phyloP scores from a whole-genome alignment of 2,888 invertebrate species.

The Hirtodrosophila alboralis region DNA sequence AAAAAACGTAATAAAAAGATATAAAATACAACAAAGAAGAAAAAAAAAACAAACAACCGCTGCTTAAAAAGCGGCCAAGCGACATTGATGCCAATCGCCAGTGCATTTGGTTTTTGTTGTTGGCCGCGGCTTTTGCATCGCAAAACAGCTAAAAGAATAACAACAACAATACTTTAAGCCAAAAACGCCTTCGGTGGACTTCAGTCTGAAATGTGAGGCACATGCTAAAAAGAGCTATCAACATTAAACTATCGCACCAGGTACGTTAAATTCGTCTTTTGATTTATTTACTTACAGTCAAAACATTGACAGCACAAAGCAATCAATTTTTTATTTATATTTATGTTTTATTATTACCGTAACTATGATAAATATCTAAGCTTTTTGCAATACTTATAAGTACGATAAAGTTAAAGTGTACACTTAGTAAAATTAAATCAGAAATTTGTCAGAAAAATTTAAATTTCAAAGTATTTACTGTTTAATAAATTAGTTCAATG shows the following conservation, averaged over 20 bases:
- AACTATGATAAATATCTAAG: conserved; percentile 33
- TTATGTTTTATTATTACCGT: conserved; percentile 15
- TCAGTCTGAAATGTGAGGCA: conserved; percentile 45
- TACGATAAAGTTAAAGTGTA: conserved; percentile 12
- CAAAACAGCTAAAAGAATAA: conserved; percentile 29
- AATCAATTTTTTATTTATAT: conserved; percentile 33
- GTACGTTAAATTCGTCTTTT: conserved; percentile 73
- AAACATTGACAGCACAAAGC: conserved; percentile 34
- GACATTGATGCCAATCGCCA: conserved; percentile 77
- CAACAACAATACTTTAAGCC: conserved; percentile 29
- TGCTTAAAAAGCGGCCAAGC: conserved; percentile 72
- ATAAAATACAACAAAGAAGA: conserved; percentile 31
- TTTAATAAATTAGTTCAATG: too few relatives aligned
- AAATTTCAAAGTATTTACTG: too few relatives aligned
- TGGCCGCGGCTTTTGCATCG: conserved; percentile 43
- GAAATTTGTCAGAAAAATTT: neutral
- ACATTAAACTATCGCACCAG: conserved; percentile 55
- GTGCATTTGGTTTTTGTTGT: conserved; percentile 54
- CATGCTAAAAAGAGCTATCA: conserved; percentile 66
- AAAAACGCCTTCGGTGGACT: conserved; percentile 74
- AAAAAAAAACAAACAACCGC: too few relatives aligned
- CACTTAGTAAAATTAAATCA: neutral
- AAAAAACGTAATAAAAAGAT: conserved; percentile 28
- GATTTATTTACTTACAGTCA: conserved; percentile 61
- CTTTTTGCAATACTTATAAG: conserved; percentile 12